Evolutionary conservation across 2,797 vertebrate genomes (phyloP).

Genomic region (Heterohyrax brucei): DNA sequence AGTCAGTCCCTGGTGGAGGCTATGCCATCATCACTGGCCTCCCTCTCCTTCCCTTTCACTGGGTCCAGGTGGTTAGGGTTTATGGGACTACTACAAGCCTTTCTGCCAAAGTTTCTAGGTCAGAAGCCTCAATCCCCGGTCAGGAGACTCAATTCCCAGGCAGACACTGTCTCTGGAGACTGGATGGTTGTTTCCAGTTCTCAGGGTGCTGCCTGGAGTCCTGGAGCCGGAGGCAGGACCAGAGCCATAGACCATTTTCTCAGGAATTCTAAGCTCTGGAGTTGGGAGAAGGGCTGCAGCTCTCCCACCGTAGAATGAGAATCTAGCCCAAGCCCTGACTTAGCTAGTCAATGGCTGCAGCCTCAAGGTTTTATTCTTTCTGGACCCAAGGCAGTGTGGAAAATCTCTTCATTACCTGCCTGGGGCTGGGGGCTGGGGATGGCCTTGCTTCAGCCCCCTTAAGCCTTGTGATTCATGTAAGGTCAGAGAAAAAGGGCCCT

Average conservation of each 20-base stretch:
- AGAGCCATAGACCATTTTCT: not conserved
- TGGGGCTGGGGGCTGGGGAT: not conserved
- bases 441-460: not conserved
- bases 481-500: not conserved
- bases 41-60: not conserved
- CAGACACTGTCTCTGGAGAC: not conserved
- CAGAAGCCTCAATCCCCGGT: not conserved
- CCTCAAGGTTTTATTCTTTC: constrained; percentile 18
- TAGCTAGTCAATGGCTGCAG: not conserved
- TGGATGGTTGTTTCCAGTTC: not conserved
- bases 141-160: not conserved
- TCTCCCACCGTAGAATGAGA: not conserved
- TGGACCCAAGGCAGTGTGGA: not conserved
- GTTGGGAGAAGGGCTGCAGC: not conserved
- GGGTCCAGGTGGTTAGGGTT: not conserved
- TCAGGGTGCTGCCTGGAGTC: not conserved
- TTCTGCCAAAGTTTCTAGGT: not conserved
- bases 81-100: not conserved
- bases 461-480: not conserved
- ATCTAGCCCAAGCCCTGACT: not conserved
- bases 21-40: not conserved
- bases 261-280: not conserved
- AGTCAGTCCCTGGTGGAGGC: not conserved
- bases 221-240: not conserved
- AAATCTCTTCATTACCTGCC: not conserved